Evolutionary conservation across 2,797 vertebrate species (phyloP), one percentile per base, ranked within the genome.

Genomic region (Dallia pectoralis): DNA sequence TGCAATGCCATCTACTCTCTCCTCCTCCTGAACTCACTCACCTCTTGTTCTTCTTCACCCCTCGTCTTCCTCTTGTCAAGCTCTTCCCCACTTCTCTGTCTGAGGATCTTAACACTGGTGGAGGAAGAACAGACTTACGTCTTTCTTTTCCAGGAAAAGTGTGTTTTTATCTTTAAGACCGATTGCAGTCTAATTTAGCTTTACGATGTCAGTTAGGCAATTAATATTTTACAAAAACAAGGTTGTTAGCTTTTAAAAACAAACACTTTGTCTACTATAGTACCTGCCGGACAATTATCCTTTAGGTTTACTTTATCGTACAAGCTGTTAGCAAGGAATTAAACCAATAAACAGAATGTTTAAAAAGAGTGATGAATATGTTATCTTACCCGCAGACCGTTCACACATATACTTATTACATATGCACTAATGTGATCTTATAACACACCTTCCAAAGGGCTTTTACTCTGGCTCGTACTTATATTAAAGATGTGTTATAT

Each of bases 111-210:
- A 44, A 44, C 40, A 44, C 40, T 12, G 40, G 73, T 4, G 70
- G 74, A 80, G 80, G 89, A 81, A 87, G 82, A 82, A 73, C 79
- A 75, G 81, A 79, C 76, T 85, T 79, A 74, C 76, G 84, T 68
- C 74, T 88, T 86, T 83, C 80, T 84, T 9, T 44, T 44, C 8
- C 14, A 12, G 40, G 40, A 12, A 44, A 44, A 44, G 40, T 44
- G 40, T 40, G 75, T 75, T 63, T 77, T 32, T 75, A 79, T 76
- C 48, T 18, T 4, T 79, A 81, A 85, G 80, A 81, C 75, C 85
- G 76, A 86, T 80, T 11, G 40, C 40, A 11, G 76, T 75, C 69
- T 71, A 66, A 1, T 30, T 73, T 75, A 71, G 76, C 59, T 69
- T 67, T 62, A 51, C 69, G 72, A 75, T 77, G 70, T 84, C 72